Evolutionary conservation across 2,113 vertebrate species (phyloP).

Genomic region (Heterochromis multidens): DNA sequence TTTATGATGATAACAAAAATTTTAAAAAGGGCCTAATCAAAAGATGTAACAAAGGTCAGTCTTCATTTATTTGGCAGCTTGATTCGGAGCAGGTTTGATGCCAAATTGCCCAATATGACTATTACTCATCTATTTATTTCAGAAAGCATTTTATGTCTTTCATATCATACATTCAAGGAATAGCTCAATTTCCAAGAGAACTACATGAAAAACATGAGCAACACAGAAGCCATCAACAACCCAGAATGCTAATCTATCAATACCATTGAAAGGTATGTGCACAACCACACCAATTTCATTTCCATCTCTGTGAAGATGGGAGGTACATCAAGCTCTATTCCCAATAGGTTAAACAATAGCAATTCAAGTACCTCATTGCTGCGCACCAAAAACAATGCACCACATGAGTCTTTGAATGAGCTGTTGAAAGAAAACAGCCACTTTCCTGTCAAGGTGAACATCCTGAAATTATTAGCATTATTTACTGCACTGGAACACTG

Average conservation of each 20-base stretch:
- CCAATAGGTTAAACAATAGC: conserved; percentile 69
- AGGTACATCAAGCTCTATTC: conserved; percentile 60
- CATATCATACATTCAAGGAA: conserved; percentile 11
- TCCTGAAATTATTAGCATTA: conserved; percentile 70
- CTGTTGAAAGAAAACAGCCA: conserved; percentile 61
- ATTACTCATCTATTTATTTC: background rate
- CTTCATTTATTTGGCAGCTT: background rate
- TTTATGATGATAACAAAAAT: background rate
- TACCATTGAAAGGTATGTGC: conserved; percentile 35
- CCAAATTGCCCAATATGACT: background rate
- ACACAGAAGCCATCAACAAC: conserved; percentile 39
- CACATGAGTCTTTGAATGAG: conserved; percentile 52
- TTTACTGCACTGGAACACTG: conserved; percentile 58
- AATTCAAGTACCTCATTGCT: conserved; percentile 55
- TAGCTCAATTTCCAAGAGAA: conserved; percentile 37
- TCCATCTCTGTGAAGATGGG: conserved; percentile 54
- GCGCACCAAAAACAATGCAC: conserved; percentile 60
- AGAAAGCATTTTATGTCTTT: background rate
- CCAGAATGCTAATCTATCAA: conserved; percentile 54
- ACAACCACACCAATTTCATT: conserved; percentile 36
- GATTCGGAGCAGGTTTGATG: background rate
- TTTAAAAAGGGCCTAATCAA: conserved; percentile 9
- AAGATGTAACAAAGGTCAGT: background rate
- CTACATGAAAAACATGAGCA: conserved; percentile 22
- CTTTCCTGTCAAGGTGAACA: conserved; percentile 67